Conservation (phyloP, 2,888 invertebrate species). For the Drosophila pseudotakahashii region DNA sequence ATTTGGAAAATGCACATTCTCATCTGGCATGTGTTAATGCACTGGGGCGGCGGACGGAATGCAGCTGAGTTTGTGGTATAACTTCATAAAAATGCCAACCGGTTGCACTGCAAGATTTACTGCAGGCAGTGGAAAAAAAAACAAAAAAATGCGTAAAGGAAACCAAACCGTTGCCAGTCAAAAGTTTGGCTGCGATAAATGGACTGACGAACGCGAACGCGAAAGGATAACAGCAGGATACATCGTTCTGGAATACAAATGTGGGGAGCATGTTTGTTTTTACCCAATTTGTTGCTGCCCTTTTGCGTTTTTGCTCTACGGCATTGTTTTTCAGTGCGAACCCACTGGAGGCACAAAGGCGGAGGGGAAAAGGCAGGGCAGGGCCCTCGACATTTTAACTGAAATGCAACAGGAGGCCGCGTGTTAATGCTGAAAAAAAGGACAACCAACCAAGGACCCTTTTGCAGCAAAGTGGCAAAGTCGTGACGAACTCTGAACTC, state of each 20-base stretch:
- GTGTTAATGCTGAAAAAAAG: conserved; percentile 61
- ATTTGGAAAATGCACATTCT: conserved; percentile 37
- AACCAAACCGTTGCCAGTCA: conserved; percentile 19
- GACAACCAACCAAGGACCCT: conserved; percentile 46
- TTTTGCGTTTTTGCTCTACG: conserved; percentile 33
- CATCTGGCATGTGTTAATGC: conserved; percentile 39
- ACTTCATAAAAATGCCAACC: conserved; percentile 55
- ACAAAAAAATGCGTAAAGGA: conserved; percentile 1
- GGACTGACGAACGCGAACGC: conserved; percentile 54
- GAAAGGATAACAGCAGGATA: conserved; percentile 50
- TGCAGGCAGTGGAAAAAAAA: conserved; percentile 13
- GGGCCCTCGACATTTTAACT: conserved; percentile 41
- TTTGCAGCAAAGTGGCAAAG: conserved; percentile 51
- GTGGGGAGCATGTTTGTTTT: conserved; percentile 51
- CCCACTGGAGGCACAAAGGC: conserved; percentile 42
- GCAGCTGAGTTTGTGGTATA: conserved; percentile 32
- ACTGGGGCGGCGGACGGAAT: conserved; percentile 10
- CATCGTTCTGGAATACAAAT: conserved; percentile 64
- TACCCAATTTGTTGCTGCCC: conserved; percentile 44
- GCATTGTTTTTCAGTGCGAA: conserved; percentile 30
- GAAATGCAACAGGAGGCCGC: conserved; percentile 69
- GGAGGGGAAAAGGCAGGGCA: conserved; percentile 2
- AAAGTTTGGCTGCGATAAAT: conserved; percentile 59
- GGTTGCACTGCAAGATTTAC: conserved; percentile 50
- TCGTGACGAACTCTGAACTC: conserved; percentile 60